Base-by-base conservation (phyloP, 2,113 vertebrate genomes). In the Morone saxatilis region DNA sequence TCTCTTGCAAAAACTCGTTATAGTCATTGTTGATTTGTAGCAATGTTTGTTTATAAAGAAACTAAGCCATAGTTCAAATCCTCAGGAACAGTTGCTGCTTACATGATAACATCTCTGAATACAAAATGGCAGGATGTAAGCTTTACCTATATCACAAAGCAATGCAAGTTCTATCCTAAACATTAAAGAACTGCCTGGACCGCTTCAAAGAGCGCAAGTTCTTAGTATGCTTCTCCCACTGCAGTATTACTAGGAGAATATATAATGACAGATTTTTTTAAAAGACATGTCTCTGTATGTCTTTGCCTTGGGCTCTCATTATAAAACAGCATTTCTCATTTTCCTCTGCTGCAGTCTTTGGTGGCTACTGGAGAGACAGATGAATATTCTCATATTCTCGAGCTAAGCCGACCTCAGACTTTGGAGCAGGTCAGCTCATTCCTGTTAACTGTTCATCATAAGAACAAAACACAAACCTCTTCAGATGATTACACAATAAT, bases 241-340 rank as follows among this genome's bases (percentile, higher is more conserved):
- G 84, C 89, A 82, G 89, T 73, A 88, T 89, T 90, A 93, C 89
- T 83, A 61, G 85, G 78, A 90, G 92, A 94, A 95, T 96, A 94
- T 89, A 92, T 93, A 93, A 94, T 89, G 79, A 93, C 83, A 92
- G 86, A 85, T 91, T 92, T 92, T 88, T 93, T 92, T 72, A 87
- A 94, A 92, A 94, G 84, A 91, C 89, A 94, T 90, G 86, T 79
- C 79, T 93, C 83, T 91, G 89, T 91, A 85, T 91, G 86, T 83
- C 81, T 93, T 92, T 91, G 93, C 94, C 93, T 93, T 53, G 56
- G 90, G 94, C 92, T 91, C 80, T 90, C 89, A 86, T 92, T 91
- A 93, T 92, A 90, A 92, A 90, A 93, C 90, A 93, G 81, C 80
- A 90, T 91, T 90, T 91, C 89, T 90, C 91, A 91, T 92, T 93